Base-by-base conservation (phyloP, 2,888 invertebrate genomes). In the Agapostemon virescens region DNA sequence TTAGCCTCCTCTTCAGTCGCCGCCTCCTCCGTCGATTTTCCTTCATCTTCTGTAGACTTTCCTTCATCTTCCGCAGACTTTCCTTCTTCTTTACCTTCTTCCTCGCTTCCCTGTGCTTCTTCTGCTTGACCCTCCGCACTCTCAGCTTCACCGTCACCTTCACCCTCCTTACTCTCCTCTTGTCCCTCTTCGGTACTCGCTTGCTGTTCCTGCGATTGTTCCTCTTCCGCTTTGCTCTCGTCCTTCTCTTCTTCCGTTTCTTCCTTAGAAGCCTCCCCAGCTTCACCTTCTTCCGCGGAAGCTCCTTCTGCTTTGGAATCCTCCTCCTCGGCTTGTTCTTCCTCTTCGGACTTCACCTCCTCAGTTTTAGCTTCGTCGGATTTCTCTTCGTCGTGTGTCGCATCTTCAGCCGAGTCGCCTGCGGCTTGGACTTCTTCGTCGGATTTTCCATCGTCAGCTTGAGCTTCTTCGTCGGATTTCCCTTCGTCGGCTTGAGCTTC, bases 191-290 rank as follows among this genome's bases (percentile, higher is more conserved):
- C 88, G 7, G 26, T 84, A 40, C 83, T 82, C 52, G 79, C 85
- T 26, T 79, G 80, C 68, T 81, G 85, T 38, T 74, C 84, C 67
- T 74, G 77, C 79, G 86, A 82, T 86, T 88, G 78, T 87, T 49
- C 33, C 0, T 85, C 89, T 0, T 36, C 63, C 66, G 83, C 90
- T 82, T 55, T 88, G 87, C 1, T 82, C 64, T 90, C 91, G 38
- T 90, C 86, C 74, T 66, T 69, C 20, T 11, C 36, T 9, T 58
- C 58, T 33, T 23, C 61, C 13, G 58, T 40, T 26, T 83, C 83
- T 42, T 88, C 87, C 66, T 85, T 85, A 45, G 81, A 64, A 36
- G 58, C 74, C 17, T 26, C 66, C 17, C 74, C 81, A 49, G 74
- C 82, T 68, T 84, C 82, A 55, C 85, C 85, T 26, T 83, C 84